A percentile compares a stretch with the other conserved stretches of the same genome.
Conservation (phyloP, 2,888 invertebrate genomes). For the Gibbula magus region DNA sequence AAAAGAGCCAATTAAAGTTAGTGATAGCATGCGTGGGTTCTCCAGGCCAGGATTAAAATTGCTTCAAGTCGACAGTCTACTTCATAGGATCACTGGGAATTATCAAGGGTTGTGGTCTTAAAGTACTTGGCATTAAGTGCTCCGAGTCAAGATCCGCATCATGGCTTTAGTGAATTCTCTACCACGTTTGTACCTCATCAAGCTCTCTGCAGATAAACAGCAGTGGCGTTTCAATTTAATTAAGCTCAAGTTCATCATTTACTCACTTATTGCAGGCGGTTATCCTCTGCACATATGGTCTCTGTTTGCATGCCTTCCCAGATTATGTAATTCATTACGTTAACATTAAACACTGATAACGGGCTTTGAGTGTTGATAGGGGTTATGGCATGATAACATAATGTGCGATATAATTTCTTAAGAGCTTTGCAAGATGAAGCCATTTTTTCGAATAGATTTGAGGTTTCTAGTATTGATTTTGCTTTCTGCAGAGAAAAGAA, state of each 20-base stretch:
- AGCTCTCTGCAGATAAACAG: background rate
- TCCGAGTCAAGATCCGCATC: too few species aligned
- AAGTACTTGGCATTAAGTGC: background rate
- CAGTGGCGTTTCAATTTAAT: slow-evolving; percentile 12
- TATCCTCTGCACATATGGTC: background rate
- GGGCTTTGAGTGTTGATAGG: background rate
- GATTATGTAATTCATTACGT: slow-evolving; percentile 4
- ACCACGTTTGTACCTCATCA: background rate
- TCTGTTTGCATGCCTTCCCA: background rate
- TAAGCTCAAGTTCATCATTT: slow-evolving; percentile 3
- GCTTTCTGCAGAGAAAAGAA: too few species aligned
- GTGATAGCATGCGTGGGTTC: slow-evolving; percentile 2
- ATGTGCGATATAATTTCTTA: background rate
- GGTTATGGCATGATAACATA: background rate
- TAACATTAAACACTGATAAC: background rate
- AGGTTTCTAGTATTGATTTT: too few species aligned
- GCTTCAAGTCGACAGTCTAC: background rate
- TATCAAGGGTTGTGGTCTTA: background rate
- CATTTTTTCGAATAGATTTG: too few species aligned
- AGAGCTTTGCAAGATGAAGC: too few species aligned
- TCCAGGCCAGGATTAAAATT: background rate
- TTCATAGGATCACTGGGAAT: background rate
- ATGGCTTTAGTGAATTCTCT: background rate
- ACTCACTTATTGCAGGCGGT: background rate
- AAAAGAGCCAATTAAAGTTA: background rate